These are phyloP conservation scores for Acropternis orthonyx DNA, from an alignment of 2,797 vertebrate genomes.

Conservation along the genomic window DNA sequence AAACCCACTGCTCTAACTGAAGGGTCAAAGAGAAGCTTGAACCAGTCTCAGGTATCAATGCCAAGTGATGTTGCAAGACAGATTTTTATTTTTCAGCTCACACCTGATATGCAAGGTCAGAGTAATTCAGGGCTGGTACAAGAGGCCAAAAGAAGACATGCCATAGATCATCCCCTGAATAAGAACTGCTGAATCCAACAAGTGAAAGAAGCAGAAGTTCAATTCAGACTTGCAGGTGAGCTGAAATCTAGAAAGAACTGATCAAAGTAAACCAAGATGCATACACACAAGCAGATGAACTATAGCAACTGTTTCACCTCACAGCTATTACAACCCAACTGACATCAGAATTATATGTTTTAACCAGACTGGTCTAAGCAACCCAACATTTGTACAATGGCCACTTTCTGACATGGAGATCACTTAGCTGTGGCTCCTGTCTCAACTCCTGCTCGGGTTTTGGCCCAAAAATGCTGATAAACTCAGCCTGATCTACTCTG, in stretches of 20 bases:
- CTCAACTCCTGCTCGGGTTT: neutral
- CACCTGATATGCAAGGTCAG: neutral
- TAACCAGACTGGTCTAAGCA: neutral
- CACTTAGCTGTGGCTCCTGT: neutral
- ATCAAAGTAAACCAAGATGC: neutral
- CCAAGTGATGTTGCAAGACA: neutral
- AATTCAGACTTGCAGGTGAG: neutral
- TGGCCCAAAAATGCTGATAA: neutral
- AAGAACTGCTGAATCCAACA: neutral
- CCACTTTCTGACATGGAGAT: neutral
- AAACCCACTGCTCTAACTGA: neutral
- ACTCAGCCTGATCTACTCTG: neutral
- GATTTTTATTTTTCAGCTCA: neutral
- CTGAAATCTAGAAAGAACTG: neutral
- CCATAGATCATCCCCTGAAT: neutral
- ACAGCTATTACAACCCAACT: neutral
- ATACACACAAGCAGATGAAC: neutral
- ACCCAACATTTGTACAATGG: neutral
- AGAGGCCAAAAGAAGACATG: neutral
- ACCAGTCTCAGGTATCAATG: neutral
- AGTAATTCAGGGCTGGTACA: neutral
- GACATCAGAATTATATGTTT: fast-evolving
- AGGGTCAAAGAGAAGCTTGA: neutral
- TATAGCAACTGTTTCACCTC: neutral
- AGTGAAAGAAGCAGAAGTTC: neutral